Conservation (phyloP, 2,797 vertebrate species). For the Pseudochromis fuscus region DNA sequence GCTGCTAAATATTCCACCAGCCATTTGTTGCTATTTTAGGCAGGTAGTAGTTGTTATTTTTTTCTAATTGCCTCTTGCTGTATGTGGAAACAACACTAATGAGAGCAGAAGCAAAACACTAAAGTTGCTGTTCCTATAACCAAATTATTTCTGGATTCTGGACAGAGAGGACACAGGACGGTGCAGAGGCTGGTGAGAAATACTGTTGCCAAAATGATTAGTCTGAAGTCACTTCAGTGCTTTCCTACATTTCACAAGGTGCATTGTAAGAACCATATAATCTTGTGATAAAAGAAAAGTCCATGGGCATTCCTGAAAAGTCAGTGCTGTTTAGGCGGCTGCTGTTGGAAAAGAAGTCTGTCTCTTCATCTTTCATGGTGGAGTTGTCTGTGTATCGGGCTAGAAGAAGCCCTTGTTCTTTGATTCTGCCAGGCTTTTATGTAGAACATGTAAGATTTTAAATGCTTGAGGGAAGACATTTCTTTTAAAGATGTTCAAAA, state of each 20-base stretch:
- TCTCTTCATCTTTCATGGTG: conserved; percentile 29
- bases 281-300: conserved; percentile 11
- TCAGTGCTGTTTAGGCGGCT: conserved; percentile 20
- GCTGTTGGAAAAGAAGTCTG: conserved; percentile 23
- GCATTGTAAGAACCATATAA: conserved; percentile 9
- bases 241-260: conserved; percentile 4
- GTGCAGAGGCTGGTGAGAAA: not conserved
- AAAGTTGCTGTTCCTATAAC: not conserved
- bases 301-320: not conserved
- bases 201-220: conserved; percentile 18
- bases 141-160: not conserved
- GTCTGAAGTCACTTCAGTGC: conserved; percentile 8
- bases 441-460: conserved; percentile 43
- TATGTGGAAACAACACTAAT: not conserved
- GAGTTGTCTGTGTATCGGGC: conserved; percentile 14
- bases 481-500: conserved; percentile 45
- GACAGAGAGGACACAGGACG: conserved; percentile 3
- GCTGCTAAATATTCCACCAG: not conserved
- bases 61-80: not conserved
- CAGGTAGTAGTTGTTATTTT: not conserved
- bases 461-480: conserved; percentile 41
- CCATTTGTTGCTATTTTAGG: not conserved
- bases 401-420: conserved; percentile 27
- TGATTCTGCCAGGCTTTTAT: conserved; percentile 51
- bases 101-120: not conserved